These are phyloP conservation scores for Semaprochilodus insignis DNA, from an alignment of 2,797 vertebrate genomes.

Conservation along the genomic window DNA sequence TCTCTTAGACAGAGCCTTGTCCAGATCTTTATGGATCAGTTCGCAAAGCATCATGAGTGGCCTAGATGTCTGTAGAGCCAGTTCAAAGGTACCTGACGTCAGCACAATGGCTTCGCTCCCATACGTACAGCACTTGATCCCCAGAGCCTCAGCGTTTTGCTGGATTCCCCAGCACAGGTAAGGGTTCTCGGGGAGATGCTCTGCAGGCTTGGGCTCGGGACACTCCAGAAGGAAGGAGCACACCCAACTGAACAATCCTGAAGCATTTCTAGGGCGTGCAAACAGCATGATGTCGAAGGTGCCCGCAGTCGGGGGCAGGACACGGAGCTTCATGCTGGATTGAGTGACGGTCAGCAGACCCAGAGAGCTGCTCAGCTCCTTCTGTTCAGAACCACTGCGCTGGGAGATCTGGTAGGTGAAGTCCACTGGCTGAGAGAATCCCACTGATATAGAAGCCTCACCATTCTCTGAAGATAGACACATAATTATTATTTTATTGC, in stretches of 20 bases:
- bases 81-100: slow-evolving; percentile 51
- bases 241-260: slow-evolving; percentile 65
- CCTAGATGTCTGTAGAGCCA: slow-evolving; percentile 59
- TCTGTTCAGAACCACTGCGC: background rate
- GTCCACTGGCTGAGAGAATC: slow-evolving; percentile 58
- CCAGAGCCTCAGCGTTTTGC: slow-evolving; percentile 59
- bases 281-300: slow-evolving; percentile 72
- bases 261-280: slow-evolving; percentile 41
- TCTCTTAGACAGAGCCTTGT: slow-evolving; percentile 57
- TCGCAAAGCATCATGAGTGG: slow-evolving; percentile 66
- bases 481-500: background rate
- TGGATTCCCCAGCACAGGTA: slow-evolving; percentile 72
- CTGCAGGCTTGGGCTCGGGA: slow-evolving; percentile 11
- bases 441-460: slow-evolving; percentile 64
- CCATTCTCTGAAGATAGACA: slow-evolving; percentile 65
- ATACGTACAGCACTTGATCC: slow-evolving; percentile 60
- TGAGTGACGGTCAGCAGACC: slow-evolving; percentile 61
- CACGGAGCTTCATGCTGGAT: slow-evolving; percentile 60
- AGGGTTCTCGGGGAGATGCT: slow-evolving; percentile 66
- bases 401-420: slow-evolving; percentile 71
- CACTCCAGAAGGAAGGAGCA: slow-evolving; percentile 72
- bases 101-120: slow-evolving; percentile 55
- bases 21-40: slow-evolving; percentile 61
- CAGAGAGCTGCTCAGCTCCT: slow-evolving; percentile 34
- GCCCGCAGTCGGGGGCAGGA: slow-evolving; percentile 62